Percentiles rank a stretch among this genome's conserved stretches.
phyloP scores from a whole-genome alignment of 2,888 invertebrate species.

The Drosophila antonietae region DNA sequence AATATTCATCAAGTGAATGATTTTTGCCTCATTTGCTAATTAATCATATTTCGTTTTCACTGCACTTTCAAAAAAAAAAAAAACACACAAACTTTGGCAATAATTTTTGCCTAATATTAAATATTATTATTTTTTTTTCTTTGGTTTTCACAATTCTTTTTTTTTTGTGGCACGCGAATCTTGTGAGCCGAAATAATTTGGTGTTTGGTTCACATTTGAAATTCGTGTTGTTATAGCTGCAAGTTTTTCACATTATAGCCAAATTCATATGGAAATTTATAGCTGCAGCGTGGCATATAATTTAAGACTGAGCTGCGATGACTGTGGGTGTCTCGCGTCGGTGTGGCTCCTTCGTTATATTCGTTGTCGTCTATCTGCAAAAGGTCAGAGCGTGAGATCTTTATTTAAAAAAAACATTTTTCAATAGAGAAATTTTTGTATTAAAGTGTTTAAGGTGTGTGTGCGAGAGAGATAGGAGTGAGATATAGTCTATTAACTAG shows the following conservation, averaged over 20 bases:
- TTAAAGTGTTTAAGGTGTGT: constrained; percentile 21
- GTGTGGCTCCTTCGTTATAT: constrained; percentile 21
- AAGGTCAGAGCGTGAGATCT: constrained; percentile 75
- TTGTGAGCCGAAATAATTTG: constrained; percentile 39
- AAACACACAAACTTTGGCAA: constrained; percentile 61
- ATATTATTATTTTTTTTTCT: constrained; percentile 39
- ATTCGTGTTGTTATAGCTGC: constrained; percentile 33
- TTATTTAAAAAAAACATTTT: constrained; percentile 21
- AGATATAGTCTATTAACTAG: background rate
- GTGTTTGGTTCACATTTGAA: constrained; percentile 63
- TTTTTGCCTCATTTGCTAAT: constrained; percentile 68
- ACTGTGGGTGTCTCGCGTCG: constrained; percentile 49
- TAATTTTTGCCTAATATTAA: constrained; percentile 66
- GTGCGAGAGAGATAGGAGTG: background rate
- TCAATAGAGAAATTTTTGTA: constrained; percentile 5
- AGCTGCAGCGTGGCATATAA: constrained; percentile 43
- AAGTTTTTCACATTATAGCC: constrained; percentile 71
- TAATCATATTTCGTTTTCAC: constrained; percentile 80
- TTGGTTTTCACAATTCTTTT: constrained; percentile 59
- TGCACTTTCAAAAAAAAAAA: constrained; percentile 71
- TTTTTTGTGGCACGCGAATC: constrained; percentile 60
- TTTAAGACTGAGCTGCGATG: constrained; percentile 21
- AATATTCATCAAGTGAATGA: constrained; percentile 62
- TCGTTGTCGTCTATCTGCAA: constrained; percentile 69
- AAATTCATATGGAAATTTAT: constrained; percentile 75